Percentiles rank a stretch among this genome's conserved stretches.
phyloP scores from a whole-genome alignment of 2,888 invertebrate genomes.

The Bursaphelenchus okinawaensis region DNA sequence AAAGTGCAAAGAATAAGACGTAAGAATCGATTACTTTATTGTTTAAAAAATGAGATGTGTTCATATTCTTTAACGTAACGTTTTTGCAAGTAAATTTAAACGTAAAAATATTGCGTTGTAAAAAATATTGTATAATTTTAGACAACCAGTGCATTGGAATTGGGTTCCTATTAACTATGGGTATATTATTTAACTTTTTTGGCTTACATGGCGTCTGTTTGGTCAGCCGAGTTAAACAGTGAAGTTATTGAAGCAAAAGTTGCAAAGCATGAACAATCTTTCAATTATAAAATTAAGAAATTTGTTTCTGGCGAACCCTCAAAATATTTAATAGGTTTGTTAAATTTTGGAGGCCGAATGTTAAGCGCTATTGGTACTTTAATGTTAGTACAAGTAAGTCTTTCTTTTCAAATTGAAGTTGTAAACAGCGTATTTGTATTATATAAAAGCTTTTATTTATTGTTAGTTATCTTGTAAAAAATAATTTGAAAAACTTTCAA shows the following conservation, averaged over 20 bases:
- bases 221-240: conserved; percentile 39
- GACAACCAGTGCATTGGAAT: conserved; percentile 40
- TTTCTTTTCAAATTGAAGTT: no score
- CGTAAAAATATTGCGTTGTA: no score
- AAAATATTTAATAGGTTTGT: conserved; percentile 38
- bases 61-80: not conserved
- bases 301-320: conserved; percentile 33
- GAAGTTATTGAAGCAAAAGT: conserved; percentile 40
- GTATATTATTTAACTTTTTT: conserved; percentile 29
- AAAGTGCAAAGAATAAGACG: conserved; percentile 2
- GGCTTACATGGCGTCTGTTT: conserved; percentile 35
- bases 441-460: no score
- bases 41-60: no score
- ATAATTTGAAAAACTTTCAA: no score
- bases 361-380: conserved; percentile 42
- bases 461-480: no score
- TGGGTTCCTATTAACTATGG: conserved; percentile 30
- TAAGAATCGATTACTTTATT: not conserved
- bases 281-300: conserved; percentile 34
- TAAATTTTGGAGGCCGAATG: conserved; percentile 39
- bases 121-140: no score
- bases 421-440: no score
- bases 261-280: conserved; percentile 28
- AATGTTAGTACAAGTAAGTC: conserved; percentile 40
- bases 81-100: no score